Base-by-base conservation (phyloP, 2,113 vertebrate genomes). In the Dromiciops gliroides region DNA sequence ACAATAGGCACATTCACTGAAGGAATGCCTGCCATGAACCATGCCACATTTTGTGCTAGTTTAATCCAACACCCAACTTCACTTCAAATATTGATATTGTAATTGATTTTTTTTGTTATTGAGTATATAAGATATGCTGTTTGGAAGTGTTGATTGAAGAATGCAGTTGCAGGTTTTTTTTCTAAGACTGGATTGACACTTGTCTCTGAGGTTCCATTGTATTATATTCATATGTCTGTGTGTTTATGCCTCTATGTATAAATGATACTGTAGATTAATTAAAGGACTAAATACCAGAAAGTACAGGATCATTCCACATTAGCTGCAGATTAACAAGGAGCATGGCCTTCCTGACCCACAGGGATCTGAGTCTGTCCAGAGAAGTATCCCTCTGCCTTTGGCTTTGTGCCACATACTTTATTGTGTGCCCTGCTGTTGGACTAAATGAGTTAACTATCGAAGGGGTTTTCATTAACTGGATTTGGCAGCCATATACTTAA, bases 391-490 rank as follows among this genome's bases (percentile, higher is more conserved):
- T 89, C 94, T 9, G 94, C 93, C 47, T 95, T 96, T 83, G 98
- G 97, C 98, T 90, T 75, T 0, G 0, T 95, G 67, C 97, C 97
- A 97, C 37, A 12, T 92, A 49, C 93, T 95, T 83, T 83, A 83
- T 83, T 83, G 95, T 96, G 98, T 98, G 97, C 97, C 96, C 93
- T 96, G 97, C 98, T 91, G 95, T 95, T 96, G 89, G 95, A 91
- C 96, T 97, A 83, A 83, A 83, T 83, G 67, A 83, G 67, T 83
- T 83, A 83, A 83, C 67, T 83, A 83, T 44, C 67, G 67, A 8
- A 83, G 67, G 67, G 67, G 67, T 83, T 83, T 83, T 83, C 67
- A 83, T 83, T 83, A 83, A 83, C 67, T 44, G 67, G 67, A 83
- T 83, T 83, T 83, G 67, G 67, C 67, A 83, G 67, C 67, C 67